Base-by-base conservation (phyloP, 2,888 invertebrate species). In the Lobophora halterata region DNA sequence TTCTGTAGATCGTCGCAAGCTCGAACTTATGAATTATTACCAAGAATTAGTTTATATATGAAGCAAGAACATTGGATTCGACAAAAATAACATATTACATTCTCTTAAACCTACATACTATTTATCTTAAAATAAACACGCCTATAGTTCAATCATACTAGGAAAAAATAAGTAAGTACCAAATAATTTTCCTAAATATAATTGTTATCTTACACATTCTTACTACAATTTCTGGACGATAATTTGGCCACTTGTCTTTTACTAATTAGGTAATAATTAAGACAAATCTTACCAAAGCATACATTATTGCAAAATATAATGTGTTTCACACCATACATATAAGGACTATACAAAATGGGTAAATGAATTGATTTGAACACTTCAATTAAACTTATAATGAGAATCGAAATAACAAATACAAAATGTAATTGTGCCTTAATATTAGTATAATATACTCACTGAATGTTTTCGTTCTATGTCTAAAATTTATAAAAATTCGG, bases 191-290 rank as follows among this genome's bases (percentile, higher is more conserved):
- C 33, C 45, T 40, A 43, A 20, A 33, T 37, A 29, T 35, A 27
- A 23, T 33, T 21, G 21, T 51, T 55, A 58, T 49, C 44, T 42
- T 57, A 57, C 44, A 45, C 37, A 26, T 40, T 48, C 45, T 35
- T 38, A 42, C 33, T 46, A 49, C 45, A 35, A 41, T 6, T 35
- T 50, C 73, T 82, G 86, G 86, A 85, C 83, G 85, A 75, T 76
- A 80, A 82, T 86, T 86, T 86, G 86, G 86, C 86, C 82, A 75
- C 86, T 75, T 79, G 77, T 82, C 73, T 73, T 76, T 74, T 66
- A 68, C 56, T 73, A 64, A 73, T 68, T 70, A 70, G n/a, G n/a
- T n/a, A n/a, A 53, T 65, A 61, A 65, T 64, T 66, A 59, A 58
- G 64, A 65, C 64, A 66, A 65, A 64, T 57, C 56, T 61, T 55